Evolutionary conservation across 2,797 vertebrate species (phyloP).

Genomic region (Enteromius unitaeniatus): DNA sequence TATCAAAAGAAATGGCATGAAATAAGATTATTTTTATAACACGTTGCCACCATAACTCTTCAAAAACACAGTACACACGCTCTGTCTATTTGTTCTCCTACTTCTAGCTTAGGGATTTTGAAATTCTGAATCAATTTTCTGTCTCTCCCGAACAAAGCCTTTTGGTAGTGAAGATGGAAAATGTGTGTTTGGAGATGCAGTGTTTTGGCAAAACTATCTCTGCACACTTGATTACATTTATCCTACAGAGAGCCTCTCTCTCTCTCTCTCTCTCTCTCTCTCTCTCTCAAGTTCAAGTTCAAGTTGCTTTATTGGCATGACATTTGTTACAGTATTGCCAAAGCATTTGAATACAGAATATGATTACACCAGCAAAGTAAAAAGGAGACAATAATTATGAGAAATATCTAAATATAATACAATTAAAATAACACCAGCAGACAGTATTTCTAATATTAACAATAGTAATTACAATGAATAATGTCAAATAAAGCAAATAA

Average conservation of each 20-base stretch:
- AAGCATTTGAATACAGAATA: no score
- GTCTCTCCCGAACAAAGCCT: constrained; percentile 52
- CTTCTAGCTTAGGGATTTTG: constrained; percentile 31
- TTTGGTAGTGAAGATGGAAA: constrained; percentile 54
- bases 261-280: constrained; percentile 43
- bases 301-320: no score
- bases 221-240: constrained; percentile 54
- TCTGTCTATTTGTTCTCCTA: constrained; percentile 62
- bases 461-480: no score
- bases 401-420: no score
- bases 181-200: constrained; percentile 59
- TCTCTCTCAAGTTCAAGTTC: constrained; percentile 12
- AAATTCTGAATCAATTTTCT: constrained; percentile 74
- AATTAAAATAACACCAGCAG: no score
- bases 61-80: neutral
- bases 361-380: no score
- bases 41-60: neutral
- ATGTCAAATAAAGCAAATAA: no score
- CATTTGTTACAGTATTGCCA: no score
- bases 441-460: no score
- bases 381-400: no score
- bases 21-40: neutral
- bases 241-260: constrained; percentile 40
- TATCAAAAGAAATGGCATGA: neutral
- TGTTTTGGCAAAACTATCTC: constrained; percentile 59